phyloP scores from a whole-genome alignment of 2,888 invertebrate species.

The Strigamia maritima region DNA sequence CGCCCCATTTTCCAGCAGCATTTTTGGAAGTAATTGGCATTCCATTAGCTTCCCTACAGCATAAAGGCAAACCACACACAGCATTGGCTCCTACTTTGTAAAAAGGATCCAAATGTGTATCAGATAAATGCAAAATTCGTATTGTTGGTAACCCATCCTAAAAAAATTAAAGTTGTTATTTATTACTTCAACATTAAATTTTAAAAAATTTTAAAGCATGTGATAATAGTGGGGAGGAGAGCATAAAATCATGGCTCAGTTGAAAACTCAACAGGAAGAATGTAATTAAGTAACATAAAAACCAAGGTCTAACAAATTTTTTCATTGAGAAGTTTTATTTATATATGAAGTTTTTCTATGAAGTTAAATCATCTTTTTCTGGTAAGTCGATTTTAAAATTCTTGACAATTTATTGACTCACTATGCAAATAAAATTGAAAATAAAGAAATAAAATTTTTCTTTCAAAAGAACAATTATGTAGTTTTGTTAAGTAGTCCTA shows the following conservation, averaged over 20 bases:
- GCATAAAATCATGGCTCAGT: background rate
- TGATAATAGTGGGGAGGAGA: background rate
- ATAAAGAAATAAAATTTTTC: background rate
- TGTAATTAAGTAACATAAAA: background rate
- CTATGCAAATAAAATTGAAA: background rate
- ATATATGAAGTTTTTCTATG: background rate
- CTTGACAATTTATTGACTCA: background rate
- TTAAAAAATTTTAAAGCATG: background rate
- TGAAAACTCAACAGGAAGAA: background rate
- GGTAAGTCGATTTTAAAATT: background rate
- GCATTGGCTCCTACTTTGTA: conserved; percentile 83
- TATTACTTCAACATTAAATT: no score
- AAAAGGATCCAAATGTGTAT: conserved; percentile 92
- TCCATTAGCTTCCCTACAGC: conserved; percentile 75
- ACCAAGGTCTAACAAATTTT: background rate
- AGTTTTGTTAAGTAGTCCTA: background rate
- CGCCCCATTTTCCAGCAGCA: conserved; percentile 93
- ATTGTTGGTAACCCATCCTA: conserved; percentile 65
- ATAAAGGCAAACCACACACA: conserved; percentile 89
- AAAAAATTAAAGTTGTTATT: conserved; percentile 41
- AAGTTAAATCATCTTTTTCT: background rate
- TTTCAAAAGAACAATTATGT: background rate
- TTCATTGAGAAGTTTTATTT: background rate
- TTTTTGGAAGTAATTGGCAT: conserved; percentile 69
- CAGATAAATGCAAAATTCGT: conserved; percentile 93